Evolutionary conservation across 2,113 vertebrate species (phyloP), one percentile per base, ranked within the genome.

Genomic region (Malaclemys terrapin): DNA sequence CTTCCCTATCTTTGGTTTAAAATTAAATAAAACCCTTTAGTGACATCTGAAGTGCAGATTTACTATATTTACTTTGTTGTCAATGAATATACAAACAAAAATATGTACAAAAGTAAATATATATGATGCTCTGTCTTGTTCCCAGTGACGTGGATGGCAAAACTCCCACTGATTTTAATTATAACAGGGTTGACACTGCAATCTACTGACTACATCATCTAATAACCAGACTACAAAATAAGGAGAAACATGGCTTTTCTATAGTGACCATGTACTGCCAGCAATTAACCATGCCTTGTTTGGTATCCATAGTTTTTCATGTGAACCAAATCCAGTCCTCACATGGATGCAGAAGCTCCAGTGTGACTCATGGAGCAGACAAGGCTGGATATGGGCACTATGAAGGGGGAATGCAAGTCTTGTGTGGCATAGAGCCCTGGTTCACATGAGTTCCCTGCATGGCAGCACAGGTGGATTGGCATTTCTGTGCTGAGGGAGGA

Each of bases 171-270:
- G 22, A 24, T 89, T 53, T 85, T 52, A 65, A 86, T 53, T 49
- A n/a, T 6, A 86, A 0, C 35, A 1, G 1, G 35, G 2, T 69
- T 76, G 17, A 69, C 82, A 12, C 10, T 6, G 19, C 0, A 1
- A 80, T 80, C 89, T 88, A 59, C 59, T 3, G 57, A 42, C 47
- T 80, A 38, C 82, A 12, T 3, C 17, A 54, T 29, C 13, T 78
- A 38, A 57, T 38, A 12, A 49, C 45, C 42, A 80, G 53, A 69
- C 31, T 56, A 65, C 16, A 57, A 6, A 91, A 89, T 20, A 3
- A 85, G 80, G 62, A 75, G 2, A 20, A 4, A 20, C 29, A 69
- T 27, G 59, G 80, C 59, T 31, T 13, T 6, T 2, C 59, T 29
- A 62, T 62, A 13, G 29, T 31, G 59, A 31, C 31, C 14, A 35